Conservation (phyloP, 2,113 vertebrate species). For the Myotis brandtii region DNA sequence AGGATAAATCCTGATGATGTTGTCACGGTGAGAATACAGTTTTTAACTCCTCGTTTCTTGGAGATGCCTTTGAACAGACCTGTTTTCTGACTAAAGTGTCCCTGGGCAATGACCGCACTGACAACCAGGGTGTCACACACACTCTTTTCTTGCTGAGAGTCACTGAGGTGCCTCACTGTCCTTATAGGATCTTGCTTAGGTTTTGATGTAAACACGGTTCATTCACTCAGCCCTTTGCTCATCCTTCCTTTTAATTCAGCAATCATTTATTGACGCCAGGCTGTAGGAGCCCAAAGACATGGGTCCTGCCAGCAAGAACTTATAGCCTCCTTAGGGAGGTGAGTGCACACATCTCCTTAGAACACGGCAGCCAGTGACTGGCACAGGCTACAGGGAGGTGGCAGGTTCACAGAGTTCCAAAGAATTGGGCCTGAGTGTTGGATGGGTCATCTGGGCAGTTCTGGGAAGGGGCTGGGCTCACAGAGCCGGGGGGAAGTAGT, state of each 20-base stretch:
- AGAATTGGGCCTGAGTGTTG: neutral
- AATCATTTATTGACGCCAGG: neutral
- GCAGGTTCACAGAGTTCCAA: neutral
- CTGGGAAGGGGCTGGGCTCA: accelerated
- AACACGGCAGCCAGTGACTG: neutral
- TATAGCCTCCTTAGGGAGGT: neutral
- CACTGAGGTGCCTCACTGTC: neutral
- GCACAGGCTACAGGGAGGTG: accelerated
- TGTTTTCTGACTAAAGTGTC: neutral
- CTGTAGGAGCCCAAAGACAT: neutral
- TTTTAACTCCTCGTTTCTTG: neutral
- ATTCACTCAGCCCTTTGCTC: neutral
- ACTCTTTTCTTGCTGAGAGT: neutral
- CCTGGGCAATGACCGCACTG: neutral
- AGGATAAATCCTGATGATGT: neutral
- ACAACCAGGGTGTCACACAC: accelerated
- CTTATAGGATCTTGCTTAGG: too few species aligned
- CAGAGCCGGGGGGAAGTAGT: neutral
- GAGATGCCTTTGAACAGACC: neutral
- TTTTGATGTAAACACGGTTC: neutral
- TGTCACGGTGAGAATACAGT: neutral
- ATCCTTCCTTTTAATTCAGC: neutral
- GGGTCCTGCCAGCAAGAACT: neutral
- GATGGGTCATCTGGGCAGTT: neutral
- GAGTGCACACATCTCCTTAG: neutral